Evolutionary conservation across 2,888 invertebrate genomes (phyloP), one percentile per base, ranked within the genome.

Genomic region (Iselma pallidipennis): DNA sequence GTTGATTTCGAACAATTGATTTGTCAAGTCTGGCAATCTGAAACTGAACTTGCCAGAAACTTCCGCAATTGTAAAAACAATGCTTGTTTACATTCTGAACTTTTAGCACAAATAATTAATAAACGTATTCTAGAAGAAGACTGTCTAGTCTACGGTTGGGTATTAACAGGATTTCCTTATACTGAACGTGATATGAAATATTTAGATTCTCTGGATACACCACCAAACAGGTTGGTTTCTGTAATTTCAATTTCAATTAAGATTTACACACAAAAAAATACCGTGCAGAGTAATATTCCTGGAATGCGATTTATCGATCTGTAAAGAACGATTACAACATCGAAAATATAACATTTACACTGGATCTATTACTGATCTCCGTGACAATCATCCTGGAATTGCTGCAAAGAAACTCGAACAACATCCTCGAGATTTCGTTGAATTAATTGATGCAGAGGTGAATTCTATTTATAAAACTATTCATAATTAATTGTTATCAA

Each of bases 101-200:
- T 81, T 16, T 68, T 81, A 21, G 70, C 74, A 5, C 71, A 80
- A 68, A 73, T 81, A n/a, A 63, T 81, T n/a, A 78, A 84, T 75
- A 78, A 81, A 70, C 73, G 82, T 60, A 71, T 85, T 48, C 73
- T 83, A 25, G 74, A 80, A 63, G 73, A 84, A 75, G 88, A 89
- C 66, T 88, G 88, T 71, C 71, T 87, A 12, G 82, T 83, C 50
- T 79, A 82, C 42, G 89, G 89, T 0, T 90, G 88, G 88, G 84
- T 89, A 14, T 71, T 90, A 63, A 86, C 84, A 4, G 86, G 85
- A 1, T 89, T 84, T 71, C 89, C 89, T 0, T 82, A 79, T 5
- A 82, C 82, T 1, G 83, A 84, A 0, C 77, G 76, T 0, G 89
- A 89, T 68, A 87, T 90, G 58, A 85, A 87, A 71, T 74, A 83